Evolutionary conservation across 2,888 invertebrate genomes (phyloP).

Genomic region (Beris morrisii): DNA sequence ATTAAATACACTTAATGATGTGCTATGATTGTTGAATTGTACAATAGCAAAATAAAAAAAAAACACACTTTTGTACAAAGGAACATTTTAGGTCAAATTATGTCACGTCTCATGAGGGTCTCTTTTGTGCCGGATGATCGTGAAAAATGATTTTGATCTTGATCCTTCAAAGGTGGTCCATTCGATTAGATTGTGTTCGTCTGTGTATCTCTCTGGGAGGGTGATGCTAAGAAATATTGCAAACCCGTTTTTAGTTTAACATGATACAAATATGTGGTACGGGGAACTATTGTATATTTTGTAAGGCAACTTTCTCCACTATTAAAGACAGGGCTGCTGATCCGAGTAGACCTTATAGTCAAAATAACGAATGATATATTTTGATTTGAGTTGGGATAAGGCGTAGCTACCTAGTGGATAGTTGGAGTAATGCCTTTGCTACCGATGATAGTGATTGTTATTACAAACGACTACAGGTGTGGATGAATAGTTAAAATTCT

Average conservation of each 20-base stretch:
- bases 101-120: slow-evolving; percentile 25
- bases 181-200: neutral
- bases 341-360: too few relatives aligned
- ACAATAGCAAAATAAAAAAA: slow-evolving; percentile 17
- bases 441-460: neutral
- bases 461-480: slow-evolving; percentile 13
- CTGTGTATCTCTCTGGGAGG: too few relatives aligned
- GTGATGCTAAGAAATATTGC: too few relatives aligned
- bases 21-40: slow-evolving; percentile 29
- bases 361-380: too few relatives aligned
- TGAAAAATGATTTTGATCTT: slow-evolving; percentile 36
- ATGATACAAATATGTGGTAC: too few relatives aligned
- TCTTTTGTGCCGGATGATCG: slow-evolving; percentile 17
- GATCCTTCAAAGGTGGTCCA: slow-evolving; percentile 34
- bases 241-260: too few relatives aligned
- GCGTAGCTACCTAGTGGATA: too few relatives aligned
- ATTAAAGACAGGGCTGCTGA: too few relatives aligned
- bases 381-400: too few relatives aligned
- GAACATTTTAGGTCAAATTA: slow-evolving; percentile 30
- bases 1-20: slow-evolving; percentile 32
- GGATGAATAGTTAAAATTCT: slow-evolving; percentile 15
- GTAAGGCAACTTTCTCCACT: too few relatives aligned
- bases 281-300: too few relatives aligned
- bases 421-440: too few relatives aligned
- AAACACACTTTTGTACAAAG: neutral